Percentiles rank a stretch among this genome's conserved stretches.
phyloP scores from a whole-genome alignment of 2,113 vertebrate species.

The Rhinolophus sinicus region DNA sequence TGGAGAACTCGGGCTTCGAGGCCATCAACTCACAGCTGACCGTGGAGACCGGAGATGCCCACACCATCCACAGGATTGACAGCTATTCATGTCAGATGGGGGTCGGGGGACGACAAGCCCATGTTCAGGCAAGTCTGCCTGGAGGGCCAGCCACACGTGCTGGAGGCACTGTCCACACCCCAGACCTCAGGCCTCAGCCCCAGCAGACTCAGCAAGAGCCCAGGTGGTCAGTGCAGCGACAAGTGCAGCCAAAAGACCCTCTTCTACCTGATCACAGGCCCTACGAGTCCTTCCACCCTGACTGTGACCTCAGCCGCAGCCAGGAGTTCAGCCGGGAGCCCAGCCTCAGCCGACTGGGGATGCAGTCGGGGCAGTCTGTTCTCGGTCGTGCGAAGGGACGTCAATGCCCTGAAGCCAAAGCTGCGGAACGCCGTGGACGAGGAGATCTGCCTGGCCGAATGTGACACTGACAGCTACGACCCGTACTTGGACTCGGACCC shows the following conservation, averaged over 20 bases:
- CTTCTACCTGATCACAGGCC: constrained; percentile 96
- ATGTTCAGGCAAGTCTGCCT: constrained; percentile 99
- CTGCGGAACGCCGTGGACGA: constrained; percentile 95
- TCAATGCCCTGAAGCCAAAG: constrained; percentile 91
- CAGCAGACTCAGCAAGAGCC: constrained; percentile 89
- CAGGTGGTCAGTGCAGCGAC: constrained; percentile 92
- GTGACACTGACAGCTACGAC: constrained; percentile 97
- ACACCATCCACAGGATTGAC: constrained; percentile 94
- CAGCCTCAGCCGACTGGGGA: constrained; percentile 96
- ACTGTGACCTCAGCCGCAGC: constrained; percentile 96
- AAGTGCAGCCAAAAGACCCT: constrained; percentile 97
- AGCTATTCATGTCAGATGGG: constrained; percentile 98
- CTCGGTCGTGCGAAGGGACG: constrained; percentile 93
- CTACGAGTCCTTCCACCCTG: constrained; percentile 94
- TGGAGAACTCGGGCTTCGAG: constrained; percentile 98
- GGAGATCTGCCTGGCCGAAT: constrained; percentile 93
- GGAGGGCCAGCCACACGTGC: constrained; percentile 94
- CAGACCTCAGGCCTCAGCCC: constrained; percentile 93
- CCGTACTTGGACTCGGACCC: constrained; percentile 94
- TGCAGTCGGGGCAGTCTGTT: constrained; percentile 95
- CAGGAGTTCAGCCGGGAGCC: constrained; percentile 97
- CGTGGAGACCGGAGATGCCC: constrained; percentile 95
- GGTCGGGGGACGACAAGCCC: constrained; percentile 94
- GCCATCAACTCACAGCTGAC: constrained; percentile 95
- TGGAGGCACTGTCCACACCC: constrained; percentile 95